Base-by-base conservation (phyloP, 2,797 vertebrate species). In the Acanthiza pusilla region DNA sequence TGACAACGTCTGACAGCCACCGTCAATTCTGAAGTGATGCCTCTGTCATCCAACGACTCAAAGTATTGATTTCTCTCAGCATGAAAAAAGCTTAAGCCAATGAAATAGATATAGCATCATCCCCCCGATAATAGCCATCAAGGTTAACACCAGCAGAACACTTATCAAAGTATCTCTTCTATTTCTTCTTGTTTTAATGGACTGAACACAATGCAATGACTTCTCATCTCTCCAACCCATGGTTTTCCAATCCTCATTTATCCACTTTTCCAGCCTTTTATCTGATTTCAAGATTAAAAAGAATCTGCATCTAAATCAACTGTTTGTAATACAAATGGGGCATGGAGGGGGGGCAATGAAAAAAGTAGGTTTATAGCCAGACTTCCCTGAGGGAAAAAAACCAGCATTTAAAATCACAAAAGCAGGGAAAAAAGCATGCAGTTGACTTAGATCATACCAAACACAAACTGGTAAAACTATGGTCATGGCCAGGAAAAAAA, bases 1-100 rank as follows among this genome's bases (percentile, higher is more conserved):
- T 99, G 98, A 99, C 98, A 98, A 98, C 91, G 95, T 97, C 97
- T 99, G 99, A 99, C 99, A 99, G 98, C 97, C 97, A 98, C 98
- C 96, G 98, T 99, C 99, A 98, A 99, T 99, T 99, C 98, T 99
- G 98, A 98, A 99, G 98, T 98, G 98, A 99, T 99, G 98, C 98
- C 94, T 97, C 98, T 98, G 98, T 98, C 98, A 98, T 98, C 97
- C 96, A 96, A 93, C 80, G 96, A 98, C 98, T 98, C 97, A 76
- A 97, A 98, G 97, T 99, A 99, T 99, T 99, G 99, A 99, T 99
- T 99, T 99, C 98, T 98, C 97, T 97, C 97, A 97, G 96, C 97
- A 97, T 91, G 92, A 97, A 97, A 98, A 98, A 97, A 98, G 98
- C 98, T 96, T 96, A 98, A 98, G 98, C 98, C 98, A 98, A 98